Conservation (phyloP, 2,888 invertebrate genomes). For the Neoscelio sp. region DNA sequence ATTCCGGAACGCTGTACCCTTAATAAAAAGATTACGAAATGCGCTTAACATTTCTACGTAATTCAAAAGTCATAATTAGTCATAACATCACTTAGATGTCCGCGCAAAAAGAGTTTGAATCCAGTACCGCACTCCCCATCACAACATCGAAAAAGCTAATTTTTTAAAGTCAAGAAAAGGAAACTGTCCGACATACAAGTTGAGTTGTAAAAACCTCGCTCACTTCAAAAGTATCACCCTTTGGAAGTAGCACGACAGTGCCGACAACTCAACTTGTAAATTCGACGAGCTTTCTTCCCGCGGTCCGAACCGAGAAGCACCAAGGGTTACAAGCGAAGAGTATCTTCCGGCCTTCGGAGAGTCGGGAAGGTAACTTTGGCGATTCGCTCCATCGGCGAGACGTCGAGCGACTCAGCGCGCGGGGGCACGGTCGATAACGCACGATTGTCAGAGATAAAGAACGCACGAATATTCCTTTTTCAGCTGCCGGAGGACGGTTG, state of each 20-base stretch:
- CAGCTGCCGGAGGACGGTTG: constrained; percentile 41
- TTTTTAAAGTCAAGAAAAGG: constrained; percentile 18
- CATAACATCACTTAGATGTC: too few species aligned
- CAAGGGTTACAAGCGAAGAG: constrained; percentile 12
- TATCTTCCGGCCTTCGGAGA: constrained; percentile 5
- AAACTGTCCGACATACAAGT: constrained; percentile 33
- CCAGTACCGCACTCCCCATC: not conserved
- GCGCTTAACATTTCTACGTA: too few species aligned
- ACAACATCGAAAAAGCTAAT: constrained; percentile 10
- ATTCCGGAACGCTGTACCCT: too few species aligned
- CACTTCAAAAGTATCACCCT: constrained; percentile 31
- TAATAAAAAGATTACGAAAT: too few species aligned
- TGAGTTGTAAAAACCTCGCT: constrained; percentile 30
- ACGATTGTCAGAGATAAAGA: constrained; percentile 64
- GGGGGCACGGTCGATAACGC: constrained; percentile 59
- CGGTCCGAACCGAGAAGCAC: constrained; percentile 2
- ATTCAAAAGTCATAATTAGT: too few species aligned
- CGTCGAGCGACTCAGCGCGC: not conserved
- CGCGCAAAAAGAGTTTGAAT: too few species aligned
- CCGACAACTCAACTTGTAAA: constrained; percentile 51
- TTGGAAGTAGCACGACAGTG: constrained; percentile 10
- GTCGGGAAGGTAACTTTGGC: constrained; percentile 25
- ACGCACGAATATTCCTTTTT: constrained; percentile 64
- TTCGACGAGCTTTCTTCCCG: constrained; percentile 26
- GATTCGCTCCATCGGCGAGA: constrained; percentile 9